Percentiles rank a stretch among this genome's conserved stretches.
Conservation (phyloP, 2,888 invertebrate species). For the Eurytoma adleriae region DNA sequence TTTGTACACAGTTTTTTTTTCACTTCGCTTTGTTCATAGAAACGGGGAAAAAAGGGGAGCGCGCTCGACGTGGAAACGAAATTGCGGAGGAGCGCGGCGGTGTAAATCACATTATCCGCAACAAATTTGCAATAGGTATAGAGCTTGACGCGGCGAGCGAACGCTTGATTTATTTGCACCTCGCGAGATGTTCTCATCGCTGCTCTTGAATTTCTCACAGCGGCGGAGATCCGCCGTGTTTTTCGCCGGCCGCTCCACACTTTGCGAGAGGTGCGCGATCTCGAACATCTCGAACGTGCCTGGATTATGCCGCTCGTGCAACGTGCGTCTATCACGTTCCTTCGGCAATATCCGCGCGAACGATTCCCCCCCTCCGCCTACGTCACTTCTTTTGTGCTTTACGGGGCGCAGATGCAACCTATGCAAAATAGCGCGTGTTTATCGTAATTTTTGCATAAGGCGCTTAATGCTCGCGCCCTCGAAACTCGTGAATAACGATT, state of each 20-base stretch:
- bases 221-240: background rate
- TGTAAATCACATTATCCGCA: slow-evolving; percentile 7
- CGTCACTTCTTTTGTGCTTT: background rate
- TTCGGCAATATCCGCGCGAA: slow-evolving; percentile 11
- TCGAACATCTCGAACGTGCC: slow-evolving; percentile 22
- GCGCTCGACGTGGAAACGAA: too few relatives aligned
- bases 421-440: slow-evolving; percentile 10
- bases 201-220: slow-evolving; percentile 29
- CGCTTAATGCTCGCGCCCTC: too few relatives aligned
- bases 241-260: background rate
- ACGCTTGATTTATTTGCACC: slow-evolving; percentile 23
- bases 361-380: background rate
- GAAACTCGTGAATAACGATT: too few relatives aligned
- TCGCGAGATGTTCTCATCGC: slow-evolving; percentile 42
- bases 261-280: background rate
- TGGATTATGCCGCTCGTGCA: slow-evolving; percentile 40
- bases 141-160: background rate
- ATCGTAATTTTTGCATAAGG: slow-evolving; percentile 1
- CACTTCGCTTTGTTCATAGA: too few relatives aligned
- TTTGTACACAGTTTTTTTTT: too few relatives aligned
- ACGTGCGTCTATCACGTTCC: slow-evolving; percentile 24
- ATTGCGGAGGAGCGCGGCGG: too few relatives aligned
- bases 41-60: too few relatives aligned
- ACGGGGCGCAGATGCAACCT: background rate
- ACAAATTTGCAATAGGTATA: background rate